Evolutionary conservation across 2,113 vertebrate species (phyloP).

Genomic region (Cyprinodon brontotheroides): DNA sequence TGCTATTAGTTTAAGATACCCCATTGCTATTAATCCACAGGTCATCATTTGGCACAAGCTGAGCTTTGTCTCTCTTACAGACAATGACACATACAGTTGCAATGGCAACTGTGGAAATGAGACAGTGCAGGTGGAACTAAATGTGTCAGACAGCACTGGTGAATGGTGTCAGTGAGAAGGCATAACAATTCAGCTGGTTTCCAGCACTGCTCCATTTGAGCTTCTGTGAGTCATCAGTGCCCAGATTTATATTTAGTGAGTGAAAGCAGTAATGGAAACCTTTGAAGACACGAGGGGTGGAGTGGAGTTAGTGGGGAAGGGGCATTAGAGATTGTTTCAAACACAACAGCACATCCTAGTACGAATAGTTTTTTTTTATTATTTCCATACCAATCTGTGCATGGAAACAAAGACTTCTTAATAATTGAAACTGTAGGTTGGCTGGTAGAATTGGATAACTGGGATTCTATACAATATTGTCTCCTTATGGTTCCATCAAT

Average conservation of each 20-base stretch:
- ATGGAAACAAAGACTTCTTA: background rate
- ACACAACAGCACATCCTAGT: background rate
- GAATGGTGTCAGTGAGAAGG: constrained; percentile 32
- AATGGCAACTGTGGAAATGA: background rate
- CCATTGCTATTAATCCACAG: background rate
- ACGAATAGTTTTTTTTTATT: background rate
- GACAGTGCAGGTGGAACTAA: background rate
- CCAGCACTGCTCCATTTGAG: background rate
- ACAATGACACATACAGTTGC: background rate
- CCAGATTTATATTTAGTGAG: background rate
- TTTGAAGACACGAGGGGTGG: too few species aligned
- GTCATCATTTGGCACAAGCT: constrained; percentile 26
- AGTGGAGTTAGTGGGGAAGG: too few species aligned
- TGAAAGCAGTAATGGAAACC: too few species aligned
- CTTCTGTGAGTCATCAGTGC: background rate
- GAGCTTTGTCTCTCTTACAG: background rate
- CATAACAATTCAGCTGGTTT: background rate
- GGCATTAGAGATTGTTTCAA: too few species aligned
- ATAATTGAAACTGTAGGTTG: constrained; percentile 13
- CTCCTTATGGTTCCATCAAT: background rate
- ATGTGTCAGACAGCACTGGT: background rate
- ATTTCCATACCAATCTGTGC: too few species aligned
- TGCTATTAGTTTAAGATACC: background rate
- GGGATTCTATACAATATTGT: background rate
- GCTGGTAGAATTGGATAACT: background rate